Percentiles rank a stretch among this genome's conserved stretches.
Conservation (phyloP, 2,113 vertebrate genomes). For the Aspidoscelis tigris region DNA sequence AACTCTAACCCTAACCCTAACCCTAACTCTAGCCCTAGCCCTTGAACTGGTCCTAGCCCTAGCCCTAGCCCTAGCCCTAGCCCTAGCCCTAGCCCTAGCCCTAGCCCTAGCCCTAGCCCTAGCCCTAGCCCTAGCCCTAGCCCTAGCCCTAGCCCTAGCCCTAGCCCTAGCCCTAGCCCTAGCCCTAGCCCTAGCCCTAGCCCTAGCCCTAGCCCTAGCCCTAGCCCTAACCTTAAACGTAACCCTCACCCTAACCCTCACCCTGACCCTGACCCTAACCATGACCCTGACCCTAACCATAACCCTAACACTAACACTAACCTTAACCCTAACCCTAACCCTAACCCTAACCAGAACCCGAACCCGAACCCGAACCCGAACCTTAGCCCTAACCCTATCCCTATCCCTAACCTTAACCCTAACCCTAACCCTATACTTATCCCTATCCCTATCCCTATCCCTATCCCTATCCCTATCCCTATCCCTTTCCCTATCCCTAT, state of each 20-base stretch:
- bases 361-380: slow-evolving; percentile 45
- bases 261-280: too few relatives aligned
- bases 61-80: slow-evolving; percentile 25
- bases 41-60: slow-evolving; percentile 28
- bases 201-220: slow-evolving; percentile 35
- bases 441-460: slow-evolving; percentile 20
- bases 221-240: slow-evolving; percentile 36
- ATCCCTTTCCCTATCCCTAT: slow-evolving; percentile 43
- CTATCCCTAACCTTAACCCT: too few relatives aligned
- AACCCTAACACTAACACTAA: too few relatives aligned
- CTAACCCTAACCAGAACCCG: slow-evolving; percentile 4
- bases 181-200: slow-evolving; percentile 35
- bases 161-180: slow-evolving; percentile 28
- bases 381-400: slow-evolving; percentile 27
- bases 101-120: slow-evolving; percentile 32
- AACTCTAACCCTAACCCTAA: too few relatives aligned
- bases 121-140: slow-evolving; percentile 25
- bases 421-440: too few relatives aligned
- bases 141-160: slow-evolving; percentile 25
- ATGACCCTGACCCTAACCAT: too few relatives aligned
- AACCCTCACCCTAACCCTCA: slow-evolving; percentile 23
- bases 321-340: too few relatives aligned
- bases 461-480: slow-evolving; percentile 16
- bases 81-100: too few relatives aligned
- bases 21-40: too few relatives aligned